Conservation (phyloP, 2,113 vertebrate species). For the Aegotheles bennettii region DNA sequence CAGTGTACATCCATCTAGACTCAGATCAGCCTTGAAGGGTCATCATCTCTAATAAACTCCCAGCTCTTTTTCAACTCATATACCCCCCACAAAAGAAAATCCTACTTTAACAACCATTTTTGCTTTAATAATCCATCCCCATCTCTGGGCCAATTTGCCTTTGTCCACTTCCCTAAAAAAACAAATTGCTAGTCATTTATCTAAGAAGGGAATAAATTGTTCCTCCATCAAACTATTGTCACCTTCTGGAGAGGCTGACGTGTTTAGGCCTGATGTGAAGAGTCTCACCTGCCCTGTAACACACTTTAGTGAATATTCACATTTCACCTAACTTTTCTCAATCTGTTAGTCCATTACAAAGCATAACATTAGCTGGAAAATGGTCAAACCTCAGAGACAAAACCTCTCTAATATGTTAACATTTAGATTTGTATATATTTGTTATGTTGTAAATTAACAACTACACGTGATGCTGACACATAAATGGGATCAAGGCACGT, state of each 20-base stretch:
- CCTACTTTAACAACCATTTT: neutral
- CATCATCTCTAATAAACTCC: neutral
- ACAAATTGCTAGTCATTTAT: neutral
- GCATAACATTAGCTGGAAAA: neutral
- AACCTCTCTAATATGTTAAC: neutral
- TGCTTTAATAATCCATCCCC: neutral
- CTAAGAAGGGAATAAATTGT: neutral
- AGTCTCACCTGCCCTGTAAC: accelerated
- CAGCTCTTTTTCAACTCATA: neutral
- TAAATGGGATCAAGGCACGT: neutral
- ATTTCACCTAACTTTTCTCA: neutral
- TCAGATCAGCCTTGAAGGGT: neutral
- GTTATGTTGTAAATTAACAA: neutral
- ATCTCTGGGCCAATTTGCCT: neutral
- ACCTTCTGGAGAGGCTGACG: neutral
- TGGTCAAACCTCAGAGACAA: neutral
- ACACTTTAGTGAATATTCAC: neutral
- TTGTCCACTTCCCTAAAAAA: neutral
- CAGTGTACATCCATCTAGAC: neutral
- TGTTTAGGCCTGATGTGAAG: neutral
- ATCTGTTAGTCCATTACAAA: neutral
- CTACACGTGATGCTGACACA: neutral
- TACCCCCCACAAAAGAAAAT: neutral
- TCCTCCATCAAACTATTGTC: neutral
- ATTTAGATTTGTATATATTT: neutral